Evolutionary conservation across 2,888 invertebrate genomes (phyloP).

Genomic region (Lydus trimaculatus): DNA sequence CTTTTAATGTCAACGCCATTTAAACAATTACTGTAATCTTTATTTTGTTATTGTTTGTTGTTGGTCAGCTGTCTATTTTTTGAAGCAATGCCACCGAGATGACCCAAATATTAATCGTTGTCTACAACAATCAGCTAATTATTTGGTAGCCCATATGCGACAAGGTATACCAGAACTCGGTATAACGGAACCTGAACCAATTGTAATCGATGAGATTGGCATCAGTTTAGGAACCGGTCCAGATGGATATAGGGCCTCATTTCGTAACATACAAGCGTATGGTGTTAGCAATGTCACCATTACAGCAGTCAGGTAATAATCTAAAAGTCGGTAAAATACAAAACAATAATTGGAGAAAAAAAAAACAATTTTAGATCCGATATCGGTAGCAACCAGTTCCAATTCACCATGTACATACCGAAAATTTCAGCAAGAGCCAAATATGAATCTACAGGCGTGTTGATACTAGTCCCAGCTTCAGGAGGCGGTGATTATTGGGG

Average conservation of each 20-base stretch:
- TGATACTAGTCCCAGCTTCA: constrained; percentile 81
- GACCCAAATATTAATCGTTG: constrained; percentile 78
- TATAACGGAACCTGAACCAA: constrained; percentile 77
- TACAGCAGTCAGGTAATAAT: constrained; percentile 74
- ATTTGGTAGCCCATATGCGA: constrained; percentile 73
- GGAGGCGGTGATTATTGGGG: constrained; percentile 92
- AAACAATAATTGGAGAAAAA: background rate
- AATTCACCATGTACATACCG: constrained; percentile 80
- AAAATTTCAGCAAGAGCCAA: constrained; percentile 80
- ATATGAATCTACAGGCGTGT: constrained; percentile 81
- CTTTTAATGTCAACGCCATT: background rate
- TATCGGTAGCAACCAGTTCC: constrained; percentile 80
- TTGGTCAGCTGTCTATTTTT: constrained; percentile 68
- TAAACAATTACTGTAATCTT: background rate
- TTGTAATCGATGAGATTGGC: constrained; percentile 83
- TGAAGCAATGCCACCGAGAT: constrained; percentile 75
- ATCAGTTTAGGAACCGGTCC: constrained; percentile 82
- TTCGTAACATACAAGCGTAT: constrained; percentile 80
- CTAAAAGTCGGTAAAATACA: background rate
- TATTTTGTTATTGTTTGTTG: background rate
- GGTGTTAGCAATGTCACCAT: constrained; percentile 84
- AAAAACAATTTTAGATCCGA: constrained; percentile 68
- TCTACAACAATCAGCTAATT: constrained; percentile 76
- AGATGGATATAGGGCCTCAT: constrained; percentile 82
- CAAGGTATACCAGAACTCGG: constrained; percentile 78